Evolutionary conservation across 1,140 invertebrate species (phyloP).

Genomic region (Tetranychus urticae): DNA sequence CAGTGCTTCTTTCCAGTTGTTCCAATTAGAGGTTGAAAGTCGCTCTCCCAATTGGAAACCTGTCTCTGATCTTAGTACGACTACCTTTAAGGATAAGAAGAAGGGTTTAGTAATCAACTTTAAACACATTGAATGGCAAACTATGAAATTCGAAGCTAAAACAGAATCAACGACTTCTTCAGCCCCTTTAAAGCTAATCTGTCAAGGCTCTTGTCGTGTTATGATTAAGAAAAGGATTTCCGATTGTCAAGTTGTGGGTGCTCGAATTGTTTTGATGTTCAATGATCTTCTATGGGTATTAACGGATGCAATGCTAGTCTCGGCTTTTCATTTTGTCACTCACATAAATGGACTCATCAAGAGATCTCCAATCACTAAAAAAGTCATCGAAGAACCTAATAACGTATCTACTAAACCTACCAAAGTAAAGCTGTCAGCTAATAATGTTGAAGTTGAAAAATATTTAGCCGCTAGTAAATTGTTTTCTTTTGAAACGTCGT

Average conservation of each 20-base stretch:
- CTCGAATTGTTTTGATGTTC: conserved; percentile 66
- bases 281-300: conserved; percentile 95
- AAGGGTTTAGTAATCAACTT: conserved; percentile 78
- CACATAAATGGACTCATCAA: conserved; percentile 7
- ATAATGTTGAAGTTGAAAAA: not conserved
- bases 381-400: not conserved
- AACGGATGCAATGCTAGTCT: conserved; percentile 84
- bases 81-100: conserved; percentile 64
- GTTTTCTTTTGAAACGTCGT: conserved; percentile 81
- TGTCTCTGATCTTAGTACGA: conserved; percentile 59
- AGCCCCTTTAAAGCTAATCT: conserved; percentile 70
- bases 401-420: not conserved
- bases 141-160: conserved; percentile 68
- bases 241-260: conserved; percentile 84
- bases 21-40: conserved; percentile 71
- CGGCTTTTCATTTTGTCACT: conserved; percentile 31
- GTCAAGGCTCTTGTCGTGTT: conserved; percentile 78
- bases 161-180: conserved; percentile 37
- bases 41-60: conserved; percentile 65
- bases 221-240: conserved; percentile 75
- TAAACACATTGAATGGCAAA: conserved; percentile 94
- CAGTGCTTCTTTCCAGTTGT: conserved; percentile 75
- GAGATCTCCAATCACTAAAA: conserved; percentile 6
- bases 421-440: not conserved
- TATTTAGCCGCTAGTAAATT: conserved; percentile 18